Evolutionary conservation across 1,140 invertebrate genomes (phyloP).

Genomic region (Adelges cooleyi): DNA sequence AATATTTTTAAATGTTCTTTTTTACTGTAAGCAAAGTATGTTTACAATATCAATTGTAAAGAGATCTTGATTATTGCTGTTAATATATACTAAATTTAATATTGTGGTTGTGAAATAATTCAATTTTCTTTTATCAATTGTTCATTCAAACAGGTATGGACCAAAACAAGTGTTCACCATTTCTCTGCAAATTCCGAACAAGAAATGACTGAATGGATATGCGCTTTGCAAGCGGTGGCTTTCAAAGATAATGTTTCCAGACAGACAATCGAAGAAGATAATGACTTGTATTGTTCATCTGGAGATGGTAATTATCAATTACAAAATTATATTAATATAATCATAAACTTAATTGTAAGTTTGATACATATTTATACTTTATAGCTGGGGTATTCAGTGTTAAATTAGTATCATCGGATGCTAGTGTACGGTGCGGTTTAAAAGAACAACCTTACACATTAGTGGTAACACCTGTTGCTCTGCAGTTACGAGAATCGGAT

Average conservation of each 20-base stretch:
- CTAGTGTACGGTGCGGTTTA: slow-evolving; percentile 59
- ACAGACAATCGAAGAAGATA: slow-evolving; percentile 67
- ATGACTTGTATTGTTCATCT: slow-evolving; percentile 71
- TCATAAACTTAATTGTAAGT: no score
- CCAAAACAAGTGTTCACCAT: slow-evolving; percentile 56
- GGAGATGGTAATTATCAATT: slow-evolving; percentile 49
- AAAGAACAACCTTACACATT: slow-evolving; percentile 58
- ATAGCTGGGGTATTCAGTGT: slow-evolving; percentile 55
- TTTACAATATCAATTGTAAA: no score
- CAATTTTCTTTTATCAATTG: not conserved
- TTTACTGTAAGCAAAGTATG: no score
- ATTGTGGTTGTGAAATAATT: no score
- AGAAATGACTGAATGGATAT: slow-evolving; percentile 63
- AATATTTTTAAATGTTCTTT: no score
- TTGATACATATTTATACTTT: not conserved
- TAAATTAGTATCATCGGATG: slow-evolving; percentile 63
- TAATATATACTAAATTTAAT: no score
- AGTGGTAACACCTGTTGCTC: slow-evolving; percentile 55
- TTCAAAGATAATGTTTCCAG: slow-evolving; percentile 55
- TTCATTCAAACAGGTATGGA: slow-evolving; percentile 48
- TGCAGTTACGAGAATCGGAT: slow-evolving; percentile 57
- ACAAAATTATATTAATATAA: no score
- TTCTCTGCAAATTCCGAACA: slow-evolving; percentile 56
- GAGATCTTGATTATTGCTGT: no score
- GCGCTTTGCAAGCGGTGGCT: slow-evolving; percentile 65